phyloP scores from a whole-genome alignment of 2,797 vertebrate species.

The Sebastes taczanowskii region DNA sequence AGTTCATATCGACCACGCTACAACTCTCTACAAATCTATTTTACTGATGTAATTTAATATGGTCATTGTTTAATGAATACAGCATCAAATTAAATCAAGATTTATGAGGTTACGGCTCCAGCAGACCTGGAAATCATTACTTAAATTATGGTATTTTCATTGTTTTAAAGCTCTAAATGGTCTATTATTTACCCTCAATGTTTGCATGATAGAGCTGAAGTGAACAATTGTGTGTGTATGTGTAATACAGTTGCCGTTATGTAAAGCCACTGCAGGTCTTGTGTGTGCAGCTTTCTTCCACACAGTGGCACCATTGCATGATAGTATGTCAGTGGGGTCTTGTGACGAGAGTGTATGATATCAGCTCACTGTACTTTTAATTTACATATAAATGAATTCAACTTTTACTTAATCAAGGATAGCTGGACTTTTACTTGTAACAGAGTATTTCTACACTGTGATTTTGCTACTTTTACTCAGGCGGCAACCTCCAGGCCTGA shows the following conservation, averaged over 20 bases:
- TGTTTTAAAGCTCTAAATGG: neutral
- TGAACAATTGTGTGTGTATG: accelerated
- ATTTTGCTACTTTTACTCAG: neutral
- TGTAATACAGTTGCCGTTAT: neutral
- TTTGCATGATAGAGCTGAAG: neutral
- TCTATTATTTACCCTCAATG: neutral
- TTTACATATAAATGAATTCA: neutral
- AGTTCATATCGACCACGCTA: neutral
- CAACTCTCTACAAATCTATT: neutral
- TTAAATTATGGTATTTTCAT: neutral
- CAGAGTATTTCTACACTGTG: neutral
- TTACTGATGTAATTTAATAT: neutral
- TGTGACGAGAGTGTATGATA: too few relatives aligned
- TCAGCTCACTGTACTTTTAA: neutral
- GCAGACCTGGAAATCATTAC: neutral
- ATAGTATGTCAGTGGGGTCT: neutral
- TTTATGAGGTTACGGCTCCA: neutral
- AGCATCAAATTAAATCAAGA: neutral
- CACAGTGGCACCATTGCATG: constrained; percentile 68
- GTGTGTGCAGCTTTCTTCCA: constrained; percentile 51
- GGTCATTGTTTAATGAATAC: neutral
- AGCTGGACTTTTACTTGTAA: neutral
- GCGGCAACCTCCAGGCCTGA: accelerated
- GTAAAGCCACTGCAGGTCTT: neutral
- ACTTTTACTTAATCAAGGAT: neutral